phyloP scores from a whole-genome alignment of 2,797 vertebrate species.

The Rhabdophis nuchalis region DNA sequence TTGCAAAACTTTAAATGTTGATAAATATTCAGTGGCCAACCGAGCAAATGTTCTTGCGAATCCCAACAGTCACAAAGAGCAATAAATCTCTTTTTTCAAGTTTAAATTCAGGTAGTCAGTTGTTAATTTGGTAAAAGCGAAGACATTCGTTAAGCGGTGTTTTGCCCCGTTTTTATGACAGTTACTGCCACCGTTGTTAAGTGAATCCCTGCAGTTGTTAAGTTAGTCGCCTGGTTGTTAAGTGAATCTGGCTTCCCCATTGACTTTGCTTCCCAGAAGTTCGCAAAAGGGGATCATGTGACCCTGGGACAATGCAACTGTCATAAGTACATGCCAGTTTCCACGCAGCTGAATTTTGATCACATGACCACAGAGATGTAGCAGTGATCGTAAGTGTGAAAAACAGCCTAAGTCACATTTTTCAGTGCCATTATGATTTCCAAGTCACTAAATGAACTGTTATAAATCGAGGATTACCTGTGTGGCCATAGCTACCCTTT shows the following conservation, averaged over 20 bases:
- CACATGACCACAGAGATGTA: not conserved
- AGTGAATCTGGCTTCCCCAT: no score
- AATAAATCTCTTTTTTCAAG: not conserved
- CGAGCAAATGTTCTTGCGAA: not conserved
- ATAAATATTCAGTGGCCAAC: not conserved
- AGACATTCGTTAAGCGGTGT: no score
- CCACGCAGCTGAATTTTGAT: not conserved
- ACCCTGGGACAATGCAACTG: not conserved
- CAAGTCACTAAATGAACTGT: not conserved
- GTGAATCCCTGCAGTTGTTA: no score
- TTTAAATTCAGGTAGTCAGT: not conserved
- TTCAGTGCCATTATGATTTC: not conserved
- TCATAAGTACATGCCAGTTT: not conserved
- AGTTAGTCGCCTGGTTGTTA: no score
- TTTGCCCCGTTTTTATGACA: no score
- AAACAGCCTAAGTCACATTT: not conserved
- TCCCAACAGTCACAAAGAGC: not conserved
- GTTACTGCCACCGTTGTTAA: no score
- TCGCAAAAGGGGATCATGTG: not conserved
- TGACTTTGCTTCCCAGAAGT: not conserved
- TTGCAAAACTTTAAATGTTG: not conserved
- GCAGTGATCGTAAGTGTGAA: not conserved
- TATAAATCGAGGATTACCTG: not conserved
- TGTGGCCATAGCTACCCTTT: not conserved
- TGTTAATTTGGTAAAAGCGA: no score